These are phyloP conservation scores for Hyperoplus immaculatus DNA, from an alignment of 2,797 vertebrate species.

Conservation along the genomic window DNA sequence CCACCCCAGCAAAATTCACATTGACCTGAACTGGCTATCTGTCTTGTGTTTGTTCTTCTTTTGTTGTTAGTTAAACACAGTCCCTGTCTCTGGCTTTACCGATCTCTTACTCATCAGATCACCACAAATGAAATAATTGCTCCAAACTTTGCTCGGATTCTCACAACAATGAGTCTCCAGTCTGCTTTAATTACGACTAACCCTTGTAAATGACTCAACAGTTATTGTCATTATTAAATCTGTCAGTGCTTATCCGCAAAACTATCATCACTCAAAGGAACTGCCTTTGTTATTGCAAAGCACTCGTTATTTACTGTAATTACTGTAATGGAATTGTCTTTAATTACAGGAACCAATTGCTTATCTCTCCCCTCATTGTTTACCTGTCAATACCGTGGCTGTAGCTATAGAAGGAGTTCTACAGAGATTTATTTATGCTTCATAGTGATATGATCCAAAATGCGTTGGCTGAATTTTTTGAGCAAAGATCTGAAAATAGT, in stretches of 20 bases:
- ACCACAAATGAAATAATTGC: constrained; percentile 63
- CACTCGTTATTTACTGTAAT: constrained; percentile 76
- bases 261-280: constrained; percentile 71
- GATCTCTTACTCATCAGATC: constrained; percentile 51
- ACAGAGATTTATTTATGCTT: constrained; percentile 6
- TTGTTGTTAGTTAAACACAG: constrained; percentile 52
- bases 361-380: constrained; percentile 70
- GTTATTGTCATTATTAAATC: constrained; percentile 77
- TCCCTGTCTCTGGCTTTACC: constrained; percentile 35
- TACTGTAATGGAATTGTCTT: constrained; percentile 74
- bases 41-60: neutral
- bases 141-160: constrained; percentile 51
- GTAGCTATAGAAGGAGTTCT: constrained; percentile 1
- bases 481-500: constrained; percentile 56
- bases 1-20: neutral
- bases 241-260: constrained; percentile 69
- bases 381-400: constrained; percentile 45
- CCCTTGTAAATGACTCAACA: constrained; percentile 70
- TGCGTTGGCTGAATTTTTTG: constrained; percentile 37
- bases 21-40: constrained; percentile 3
- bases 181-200: constrained; percentile 76
- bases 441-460: constrained; percentile 18
- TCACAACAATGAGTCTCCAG: constrained; percentile 67
- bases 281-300: constrained; percentile 63
- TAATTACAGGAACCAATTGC: constrained; percentile 80